Evolutionary conservation across 2,113 vertebrate genomes (phyloP), one percentile per base, ranked within the genome.

Genomic region (Microcebus murinus): DNA sequence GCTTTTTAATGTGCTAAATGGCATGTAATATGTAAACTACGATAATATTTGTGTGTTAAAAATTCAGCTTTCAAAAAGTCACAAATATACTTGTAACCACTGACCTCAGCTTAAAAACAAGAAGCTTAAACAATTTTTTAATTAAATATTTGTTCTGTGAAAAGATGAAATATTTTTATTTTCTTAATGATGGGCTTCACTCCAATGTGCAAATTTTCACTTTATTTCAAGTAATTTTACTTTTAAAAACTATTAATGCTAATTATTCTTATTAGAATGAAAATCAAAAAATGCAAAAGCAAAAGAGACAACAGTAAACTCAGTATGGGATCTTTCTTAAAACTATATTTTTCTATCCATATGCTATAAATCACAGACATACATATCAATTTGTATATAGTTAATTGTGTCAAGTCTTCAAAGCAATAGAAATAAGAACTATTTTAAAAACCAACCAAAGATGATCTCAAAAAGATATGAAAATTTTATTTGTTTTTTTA

Each of bases 261-360:
- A 55, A 67, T 71, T 95, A 84, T 87, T 92, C 91, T 80, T 86
- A 48, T 86, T 86, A 95, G 57, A 71, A 94, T 86, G 55, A 96
- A 97, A 90, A 65, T 34, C 36, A 36, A 86, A 86, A 86, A 89
- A 73, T 73, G 73, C 34, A 82, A 95, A 96, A 61, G 36, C 42
- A 89, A 68, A 0, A 83, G 15, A 68, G 27, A 48, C 59, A 96
- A 59, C 4, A 82, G 42, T 68, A 85, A 94, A 89, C n/a, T 83
- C 50, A 85, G 39, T 73, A 84, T 81, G 7, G 14, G 15, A 82
- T 70, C 25, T 39, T 79, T 73, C 87, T 48, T 95, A 85, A 45
- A 92, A 65, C 15, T 14, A 1, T 25, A 83, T 77, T 86, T 93
- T 95, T 91, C 73, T 52, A 80, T 2, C 45, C 50, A 87, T 36